These are phyloP conservation scores for Leptogaster cylindrica DNA, from an alignment of 2,888 invertebrate genomes.

Conservation along the genomic window DNA sequence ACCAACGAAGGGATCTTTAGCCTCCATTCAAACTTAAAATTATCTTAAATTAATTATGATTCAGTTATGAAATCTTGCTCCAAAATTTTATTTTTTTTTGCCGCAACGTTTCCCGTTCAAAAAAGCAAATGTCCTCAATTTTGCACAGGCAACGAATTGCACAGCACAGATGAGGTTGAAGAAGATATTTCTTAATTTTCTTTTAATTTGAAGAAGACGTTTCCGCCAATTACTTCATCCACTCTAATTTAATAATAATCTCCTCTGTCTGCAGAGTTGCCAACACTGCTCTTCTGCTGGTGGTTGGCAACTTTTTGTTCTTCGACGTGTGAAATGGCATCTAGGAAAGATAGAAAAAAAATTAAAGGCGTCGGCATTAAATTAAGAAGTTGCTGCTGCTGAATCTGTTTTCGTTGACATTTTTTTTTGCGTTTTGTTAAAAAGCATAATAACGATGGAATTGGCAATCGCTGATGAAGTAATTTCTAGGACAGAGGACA, in stretches of 20 bases:
- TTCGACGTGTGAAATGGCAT: slow-evolving; percentile 9
- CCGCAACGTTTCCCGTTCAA: background rate
- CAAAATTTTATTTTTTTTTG: background rate
- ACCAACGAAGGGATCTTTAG: no score
- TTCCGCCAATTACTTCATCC: slow-evolving; percentile 21
- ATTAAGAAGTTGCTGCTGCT: no score
- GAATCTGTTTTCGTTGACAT: no score
- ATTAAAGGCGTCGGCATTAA: no score
- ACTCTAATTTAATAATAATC: slow-evolving; percentile 43
- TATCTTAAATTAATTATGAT: background rate
- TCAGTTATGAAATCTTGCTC: background rate
- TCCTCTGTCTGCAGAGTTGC: slow-evolving; percentile 20
- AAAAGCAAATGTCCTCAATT: background rate
- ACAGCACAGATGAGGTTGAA: background rate
- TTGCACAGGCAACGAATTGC: background rate
- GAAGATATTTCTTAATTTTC: slow-evolving; percentile 41
- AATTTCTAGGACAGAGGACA: no score
- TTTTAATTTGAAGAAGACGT: slow-evolving; percentile 27
- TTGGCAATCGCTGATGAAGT: no score
- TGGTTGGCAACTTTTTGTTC: slow-evolving; percentile 40
- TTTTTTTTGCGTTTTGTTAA: no score
- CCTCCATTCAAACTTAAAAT: background rate
- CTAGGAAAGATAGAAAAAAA: no score
- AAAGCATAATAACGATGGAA: no score
- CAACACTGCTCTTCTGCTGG: slow-evolving; percentile 24